Evolutionary conservation across 2,113 vertebrate genomes (phyloP).

Genomic region (Dasyornis broadbenti): DNA sequence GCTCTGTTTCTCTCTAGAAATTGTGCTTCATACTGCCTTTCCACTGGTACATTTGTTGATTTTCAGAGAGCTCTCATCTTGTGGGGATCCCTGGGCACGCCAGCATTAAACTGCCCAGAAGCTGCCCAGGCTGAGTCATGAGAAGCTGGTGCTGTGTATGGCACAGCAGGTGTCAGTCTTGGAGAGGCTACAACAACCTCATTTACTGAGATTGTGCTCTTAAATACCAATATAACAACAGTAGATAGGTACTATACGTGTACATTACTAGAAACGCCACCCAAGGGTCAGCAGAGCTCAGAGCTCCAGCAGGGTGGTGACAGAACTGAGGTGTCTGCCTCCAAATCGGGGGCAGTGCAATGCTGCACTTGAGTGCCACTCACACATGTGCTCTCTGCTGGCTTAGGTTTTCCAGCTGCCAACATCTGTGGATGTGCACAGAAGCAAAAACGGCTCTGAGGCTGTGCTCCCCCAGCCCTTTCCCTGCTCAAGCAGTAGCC

Average conservation of each 20-base stretch:
- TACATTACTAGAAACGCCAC: neutral
- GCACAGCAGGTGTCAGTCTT: neutral
- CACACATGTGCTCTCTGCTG: neutral
- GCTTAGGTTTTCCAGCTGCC: neutral
- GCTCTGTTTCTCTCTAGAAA: neutral
- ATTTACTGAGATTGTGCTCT: neutral
- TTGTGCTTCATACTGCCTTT: neutral
- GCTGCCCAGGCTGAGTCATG: rapidly evolving
- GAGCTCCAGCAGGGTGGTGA: too few species aligned
- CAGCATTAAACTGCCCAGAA: neutral
- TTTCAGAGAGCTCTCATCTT: neutral
- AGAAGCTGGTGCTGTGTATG: rapidly evolving
- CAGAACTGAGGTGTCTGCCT: neutral
- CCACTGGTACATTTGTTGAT: rapidly evolving
- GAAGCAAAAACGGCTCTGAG: neutral
- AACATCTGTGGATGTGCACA: neutral
- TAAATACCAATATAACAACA: rapidly evolving
- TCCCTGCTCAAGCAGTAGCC: neutral
- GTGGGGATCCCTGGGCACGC: rapidly evolving
- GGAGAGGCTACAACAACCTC: neutral
- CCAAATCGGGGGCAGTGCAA: rapidly evolving
- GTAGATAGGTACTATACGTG: rapidly evolving
- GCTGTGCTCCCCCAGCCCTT: neutral
- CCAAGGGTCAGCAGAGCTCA: rapidly evolving
- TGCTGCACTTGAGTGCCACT: rapidly evolving